Conservation (phyloP, 2,113 vertebrate species). For the Prunella fulvescens region DNA sequence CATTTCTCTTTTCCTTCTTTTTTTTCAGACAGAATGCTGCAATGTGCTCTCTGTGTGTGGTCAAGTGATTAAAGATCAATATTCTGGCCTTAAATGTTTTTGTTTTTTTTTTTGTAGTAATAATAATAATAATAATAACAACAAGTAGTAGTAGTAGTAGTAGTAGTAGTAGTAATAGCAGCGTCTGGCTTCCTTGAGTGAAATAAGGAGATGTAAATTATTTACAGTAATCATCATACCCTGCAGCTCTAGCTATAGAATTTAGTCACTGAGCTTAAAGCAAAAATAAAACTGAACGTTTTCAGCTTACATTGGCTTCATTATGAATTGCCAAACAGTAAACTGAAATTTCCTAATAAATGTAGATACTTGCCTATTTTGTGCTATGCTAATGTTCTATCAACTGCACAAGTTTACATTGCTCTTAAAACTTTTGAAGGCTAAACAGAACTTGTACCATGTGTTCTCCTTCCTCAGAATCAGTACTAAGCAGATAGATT, state of each 20-base stretch:
- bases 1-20: background rate
- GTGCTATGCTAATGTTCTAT: background rate
- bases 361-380: background rate
- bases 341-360: background rate
- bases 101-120: background rate
- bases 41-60: background rate
- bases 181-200: background rate
- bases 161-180: no score
- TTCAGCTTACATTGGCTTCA: background rate
- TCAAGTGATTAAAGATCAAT: background rate
- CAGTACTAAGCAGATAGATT: background rate
- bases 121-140: background rate
- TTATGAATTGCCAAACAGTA: background rate
- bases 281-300: background rate
- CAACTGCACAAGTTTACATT: background rate
- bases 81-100: background rate
- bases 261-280: constrained; percentile 8
- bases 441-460: background rate
- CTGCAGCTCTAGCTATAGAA: background rate
- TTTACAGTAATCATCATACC: background rate
- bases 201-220: background rate
- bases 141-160: background rate
- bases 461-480: background rate
- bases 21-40: background rate
- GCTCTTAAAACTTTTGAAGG: background rate